Evolutionary conservation across 1,140 invertebrate species (phyloP).

Genomic region (Dufourea novaeangliae): DNA sequence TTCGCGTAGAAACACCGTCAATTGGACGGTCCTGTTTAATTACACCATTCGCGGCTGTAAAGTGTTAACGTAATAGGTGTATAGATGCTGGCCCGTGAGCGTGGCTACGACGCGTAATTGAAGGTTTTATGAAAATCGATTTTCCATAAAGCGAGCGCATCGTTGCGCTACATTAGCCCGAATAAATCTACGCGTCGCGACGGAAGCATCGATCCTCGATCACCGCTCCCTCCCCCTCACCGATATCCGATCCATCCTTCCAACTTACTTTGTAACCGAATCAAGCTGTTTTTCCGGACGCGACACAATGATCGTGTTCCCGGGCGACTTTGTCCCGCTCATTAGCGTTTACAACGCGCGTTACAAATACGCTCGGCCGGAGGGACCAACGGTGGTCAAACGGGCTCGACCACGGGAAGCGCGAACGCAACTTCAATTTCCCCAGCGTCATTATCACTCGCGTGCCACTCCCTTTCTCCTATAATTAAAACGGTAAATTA

Average conservation of each 20-base stretch:
- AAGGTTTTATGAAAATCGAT: constrained; percentile 60
- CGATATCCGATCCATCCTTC: background rate
- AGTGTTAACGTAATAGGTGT: constrained; percentile 58
- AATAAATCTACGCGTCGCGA: constrained; percentile 34
- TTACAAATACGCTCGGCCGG: background rate
- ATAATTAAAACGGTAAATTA: constrained; percentile 40
- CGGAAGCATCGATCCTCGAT: background rate
- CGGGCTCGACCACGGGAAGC: background rate
- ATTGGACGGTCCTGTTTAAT: constrained; percentile 53
- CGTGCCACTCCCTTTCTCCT: background rate
- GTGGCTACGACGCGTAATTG: constrained; percentile 30
- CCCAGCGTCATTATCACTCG: constrained; percentile 7
- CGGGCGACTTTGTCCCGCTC: background rate
- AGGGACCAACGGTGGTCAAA: background rate
- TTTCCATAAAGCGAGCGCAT: constrained; percentile 50
- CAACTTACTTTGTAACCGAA: background rate
- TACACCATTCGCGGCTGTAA: constrained; percentile 52
- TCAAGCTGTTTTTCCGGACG: background rate
- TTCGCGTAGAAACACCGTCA: constrained; percentile 51
- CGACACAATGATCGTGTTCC: background rate
- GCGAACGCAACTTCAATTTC: background rate
- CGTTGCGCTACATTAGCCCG: constrained; percentile 44
- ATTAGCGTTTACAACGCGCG: background rate
- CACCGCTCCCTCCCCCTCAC: background rate
- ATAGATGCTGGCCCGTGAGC: constrained; percentile 29